Percentiles rank a stretch among this genome's conserved stretches.
phyloP scores from a whole-genome alignment of 2,888 invertebrate species.

The Epistrophe grossulariae region DNA sequence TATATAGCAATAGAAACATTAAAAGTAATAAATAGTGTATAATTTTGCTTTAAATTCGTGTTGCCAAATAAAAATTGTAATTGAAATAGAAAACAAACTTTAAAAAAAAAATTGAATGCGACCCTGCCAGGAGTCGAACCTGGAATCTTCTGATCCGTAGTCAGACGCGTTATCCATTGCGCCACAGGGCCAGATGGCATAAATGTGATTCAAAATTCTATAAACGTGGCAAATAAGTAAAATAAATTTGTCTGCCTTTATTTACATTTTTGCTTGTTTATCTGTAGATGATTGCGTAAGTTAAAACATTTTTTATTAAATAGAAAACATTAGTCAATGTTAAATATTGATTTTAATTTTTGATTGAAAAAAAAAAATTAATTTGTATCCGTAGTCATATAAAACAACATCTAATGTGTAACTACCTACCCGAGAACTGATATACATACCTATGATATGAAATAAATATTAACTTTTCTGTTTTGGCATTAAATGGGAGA shows the following conservation, averaged over 20 bases:
- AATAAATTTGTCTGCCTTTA: neutral
- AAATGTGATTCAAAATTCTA: neutral
- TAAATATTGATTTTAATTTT: neutral
- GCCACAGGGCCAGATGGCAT: conserved; percentile 77
- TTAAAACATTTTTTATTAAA: neutral
- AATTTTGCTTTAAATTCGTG: conserved; percentile 54
- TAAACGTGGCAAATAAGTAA: conserved; percentile 31
- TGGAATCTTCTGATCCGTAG: conserved; percentile 79
- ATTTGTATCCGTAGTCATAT: neutral
- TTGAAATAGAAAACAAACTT: neutral
- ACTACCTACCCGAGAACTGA: too few species aligned
- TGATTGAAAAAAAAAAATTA: neutral
- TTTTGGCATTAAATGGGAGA: neutral
- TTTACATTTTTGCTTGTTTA: neutral
- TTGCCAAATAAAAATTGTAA: conserved; percentile 65
- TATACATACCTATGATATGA: too few species aligned
- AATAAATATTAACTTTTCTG: neutral
- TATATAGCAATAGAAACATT: neutral
- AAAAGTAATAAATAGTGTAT: neutral
- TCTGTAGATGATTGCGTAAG: neutral
- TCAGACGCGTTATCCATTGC: conserved; percentile 79
- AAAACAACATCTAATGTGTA: neutral
- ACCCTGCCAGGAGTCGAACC: conserved; percentile 79
- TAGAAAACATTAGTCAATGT: neutral
- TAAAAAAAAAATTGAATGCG: conserved; percentile 34